These are phyloP conservation scores for Conops quadrifasciatus DNA, from an alignment of 2,888 invertebrate genomes.

Conservation along the genomic window DNA sequence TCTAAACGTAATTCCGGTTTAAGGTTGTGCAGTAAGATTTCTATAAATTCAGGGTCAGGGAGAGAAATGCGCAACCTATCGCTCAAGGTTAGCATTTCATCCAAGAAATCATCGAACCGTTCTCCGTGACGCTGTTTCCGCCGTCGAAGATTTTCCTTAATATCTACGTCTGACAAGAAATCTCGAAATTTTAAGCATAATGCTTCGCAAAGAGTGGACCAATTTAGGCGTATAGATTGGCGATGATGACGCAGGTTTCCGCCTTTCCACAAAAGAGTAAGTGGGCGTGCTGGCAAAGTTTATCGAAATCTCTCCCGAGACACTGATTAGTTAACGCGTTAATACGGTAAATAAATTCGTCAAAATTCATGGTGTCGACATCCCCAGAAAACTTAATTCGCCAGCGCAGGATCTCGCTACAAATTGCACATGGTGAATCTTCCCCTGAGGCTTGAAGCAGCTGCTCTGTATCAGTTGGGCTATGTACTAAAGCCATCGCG, in stretches of 20 bases:
- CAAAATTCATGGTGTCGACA: too few species aligned
- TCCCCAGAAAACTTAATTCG: too few species aligned
- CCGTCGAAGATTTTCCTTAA: conserved; percentile 18
- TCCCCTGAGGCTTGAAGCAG: too few species aligned
- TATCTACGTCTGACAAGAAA: conserved; percentile 5
- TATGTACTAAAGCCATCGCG: too few species aligned
- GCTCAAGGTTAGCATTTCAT: not conserved
- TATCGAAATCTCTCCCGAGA: conserved; percentile 18
- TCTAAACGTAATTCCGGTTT: not conserved
- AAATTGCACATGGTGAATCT: too few species aligned
- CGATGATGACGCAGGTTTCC: too few species aligned
- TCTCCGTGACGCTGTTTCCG: conserved; percentile 19
- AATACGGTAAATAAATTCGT: too few species aligned
- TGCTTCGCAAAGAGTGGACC: not conserved
- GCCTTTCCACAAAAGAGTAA: too few species aligned
- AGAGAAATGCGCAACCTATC: not conserved
- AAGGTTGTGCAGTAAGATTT: not conserved
- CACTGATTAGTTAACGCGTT: too few species aligned
- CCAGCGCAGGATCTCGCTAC: too few species aligned
- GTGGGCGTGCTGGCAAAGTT: too few species aligned
- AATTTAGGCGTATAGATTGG: conserved; percentile 19
- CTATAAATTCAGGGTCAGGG: not conserved
- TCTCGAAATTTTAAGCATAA: conserved; percentile 4
- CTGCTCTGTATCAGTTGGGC: too few species aligned
- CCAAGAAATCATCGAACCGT: conserved; percentile 27